Base-by-base conservation (phyloP, 1,140 invertebrate genomes). In the Pseudomyrmex gracilis region DNA sequence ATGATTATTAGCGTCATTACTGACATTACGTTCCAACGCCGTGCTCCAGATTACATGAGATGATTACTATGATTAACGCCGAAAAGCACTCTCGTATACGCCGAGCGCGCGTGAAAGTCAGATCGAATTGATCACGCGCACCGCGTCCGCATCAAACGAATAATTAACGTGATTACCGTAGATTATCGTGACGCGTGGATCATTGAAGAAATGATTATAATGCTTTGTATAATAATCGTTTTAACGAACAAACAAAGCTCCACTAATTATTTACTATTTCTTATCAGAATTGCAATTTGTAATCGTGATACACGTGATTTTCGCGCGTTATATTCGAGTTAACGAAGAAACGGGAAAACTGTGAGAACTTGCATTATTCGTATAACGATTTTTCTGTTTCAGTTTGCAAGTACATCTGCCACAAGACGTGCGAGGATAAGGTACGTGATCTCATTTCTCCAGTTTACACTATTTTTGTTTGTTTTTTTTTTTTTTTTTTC, bases 391-490 rank as follows among this genome's bases (percentile, higher is more conserved):
- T 82, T 89, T 83, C 83, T 58, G 58, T 91, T 92, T 96, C 96
- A 97, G 97, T 97, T 61, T 97, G 97, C 95, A 97, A 97, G 94
- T 97, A 97, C 95, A 96, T 96, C 87, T 97, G 96, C 91, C 97
- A 97, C 92, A 96, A 96, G 89, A 94, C 95, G 15, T 97, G 97
- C 94, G 96, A 97, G 92, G 96, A 95, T 87, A 97, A 97, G 96
- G 97, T 97, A 78, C 60, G 89, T 66, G 24, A 78, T 24, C 0
- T 63, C 97, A 71, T 51, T 76, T 63, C 34, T 34, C 5, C 34
- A 5, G n/a, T 47, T 1, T 2, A 2, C 5, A 51, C 10, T 20
- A 17, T 34, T 80, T 60, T 71, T 7, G 43, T 53, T 55, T 45
- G 51, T 58, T 67, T 43, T 15, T 1, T 24, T 2, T 24, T 34